Evolutionary conservation across 2,797 vertebrate species (phyloP).

Genomic region (Choloepus didactylus): DNA sequence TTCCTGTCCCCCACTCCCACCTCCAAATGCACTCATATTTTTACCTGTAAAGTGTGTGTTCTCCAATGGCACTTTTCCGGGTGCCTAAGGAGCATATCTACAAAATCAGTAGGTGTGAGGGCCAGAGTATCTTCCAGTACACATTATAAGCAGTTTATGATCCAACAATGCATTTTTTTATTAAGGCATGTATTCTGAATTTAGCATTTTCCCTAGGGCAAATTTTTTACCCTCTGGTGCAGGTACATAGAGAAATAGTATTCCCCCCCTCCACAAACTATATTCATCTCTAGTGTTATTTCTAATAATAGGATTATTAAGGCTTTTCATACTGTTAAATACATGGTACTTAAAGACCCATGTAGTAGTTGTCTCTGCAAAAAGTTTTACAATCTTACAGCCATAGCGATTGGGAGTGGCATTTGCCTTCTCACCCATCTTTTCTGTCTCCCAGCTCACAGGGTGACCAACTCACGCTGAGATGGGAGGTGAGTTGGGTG

Average conservation of each 20-base stretch:
- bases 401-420: neutral
- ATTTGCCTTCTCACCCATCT: conserved; percentile 23
- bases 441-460: conserved; percentile 32
- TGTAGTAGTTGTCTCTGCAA: neutral
- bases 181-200: conserved; percentile 5
- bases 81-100: neutral
- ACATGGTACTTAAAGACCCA: neutral
- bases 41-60: conserved; percentile 22
- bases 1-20: neutral
- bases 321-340: neutral
- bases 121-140: neutral
- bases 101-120: too few species aligned
- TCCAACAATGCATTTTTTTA: conserved; percentile 11
- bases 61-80: neutral
- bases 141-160: conserved; percentile 27
- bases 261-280: neutral
- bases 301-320: neutral
- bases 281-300: conserved; percentile 43
- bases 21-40: neutral
- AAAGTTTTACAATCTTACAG: conserved; percentile 19
- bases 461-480: conserved; percentile 39
- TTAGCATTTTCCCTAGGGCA: conserved; percentile 53
- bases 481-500: conserved; percentile 52
- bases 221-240: conserved; percentile 27
- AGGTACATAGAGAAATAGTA: conserved; percentile 50